A percentile compares a stretch with the other conserved stretches of the same genome.
Conservation (phyloP, 2,113 vertebrate species). For the Hippocampus guttulatus region DNA sequence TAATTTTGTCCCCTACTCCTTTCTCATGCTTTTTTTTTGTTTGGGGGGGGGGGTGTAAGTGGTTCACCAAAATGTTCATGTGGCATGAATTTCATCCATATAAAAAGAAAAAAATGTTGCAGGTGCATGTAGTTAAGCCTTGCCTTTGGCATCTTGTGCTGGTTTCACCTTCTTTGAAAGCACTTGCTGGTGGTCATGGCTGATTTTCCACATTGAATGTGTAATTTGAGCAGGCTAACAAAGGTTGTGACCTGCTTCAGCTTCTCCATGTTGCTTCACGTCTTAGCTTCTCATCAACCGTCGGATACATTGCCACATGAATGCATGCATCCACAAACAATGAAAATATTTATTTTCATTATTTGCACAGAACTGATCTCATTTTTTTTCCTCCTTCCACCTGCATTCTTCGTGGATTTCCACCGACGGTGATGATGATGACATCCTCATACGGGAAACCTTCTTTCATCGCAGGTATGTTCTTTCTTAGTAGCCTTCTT, state of each 20-base stretch:
- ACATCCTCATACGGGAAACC: not conserved
- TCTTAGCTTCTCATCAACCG: constrained; percentile 14
- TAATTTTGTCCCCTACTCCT: no score
- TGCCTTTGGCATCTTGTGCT: no score
- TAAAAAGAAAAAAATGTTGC: not conserved
- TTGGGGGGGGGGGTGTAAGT: no score
- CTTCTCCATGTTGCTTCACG: not conserved
- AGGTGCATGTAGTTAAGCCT: not conserved
- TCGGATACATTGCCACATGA: constrained; percentile 16
- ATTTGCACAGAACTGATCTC: constrained; percentile 16
- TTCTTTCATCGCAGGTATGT: constrained; percentile 54
- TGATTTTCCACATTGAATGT: no score
- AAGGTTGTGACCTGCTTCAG: no score
- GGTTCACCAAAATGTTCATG: not conserved
- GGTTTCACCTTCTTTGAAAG: no score
- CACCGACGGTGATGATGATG: constrained; percentile 10
- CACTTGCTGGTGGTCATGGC: no score
- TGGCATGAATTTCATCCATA: not conserved
- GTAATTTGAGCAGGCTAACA: no score
- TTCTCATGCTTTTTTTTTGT: no score
- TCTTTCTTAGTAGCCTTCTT: constrained; percentile 6
- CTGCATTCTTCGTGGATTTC: constrained; percentile 6
- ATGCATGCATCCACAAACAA: not conserved
- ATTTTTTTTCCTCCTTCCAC: constrained; percentile 15
- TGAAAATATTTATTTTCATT: constrained; percentile 1